phyloP scores from a whole-genome alignment of 2,113 vertebrate species.

The Peromyscus californicus region DNA sequence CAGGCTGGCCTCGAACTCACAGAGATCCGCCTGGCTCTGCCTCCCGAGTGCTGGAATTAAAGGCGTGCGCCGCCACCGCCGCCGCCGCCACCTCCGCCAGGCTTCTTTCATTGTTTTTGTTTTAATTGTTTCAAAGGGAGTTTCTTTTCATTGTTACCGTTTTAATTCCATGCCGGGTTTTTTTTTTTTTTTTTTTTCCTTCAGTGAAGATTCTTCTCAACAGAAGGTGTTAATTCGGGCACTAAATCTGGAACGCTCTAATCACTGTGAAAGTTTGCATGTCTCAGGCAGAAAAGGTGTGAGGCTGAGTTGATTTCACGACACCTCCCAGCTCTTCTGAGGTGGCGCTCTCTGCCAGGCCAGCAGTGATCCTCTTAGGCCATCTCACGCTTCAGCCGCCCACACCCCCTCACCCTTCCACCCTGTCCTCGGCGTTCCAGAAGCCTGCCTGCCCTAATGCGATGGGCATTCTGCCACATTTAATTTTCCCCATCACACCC shows the following conservation, averaged over 20 bases:
- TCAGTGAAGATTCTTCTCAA: not conserved
- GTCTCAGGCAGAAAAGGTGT: slow-evolving; percentile 43
- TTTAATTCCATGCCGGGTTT: not conserved
- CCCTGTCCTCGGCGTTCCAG: not conserved
- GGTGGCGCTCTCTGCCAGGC: too few species aligned
- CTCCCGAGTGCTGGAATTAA: too few species aligned
- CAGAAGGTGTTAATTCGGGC: slow-evolving; percentile 68
- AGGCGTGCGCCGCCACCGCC: too few species aligned
- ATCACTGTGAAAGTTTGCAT: slow-evolving; percentile 42
- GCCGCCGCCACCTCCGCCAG: not conserved
- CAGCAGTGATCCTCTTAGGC: not conserved
- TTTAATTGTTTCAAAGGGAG: not conserved
- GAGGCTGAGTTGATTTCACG: not conserved
- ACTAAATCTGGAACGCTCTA: slow-evolving; percentile 64
- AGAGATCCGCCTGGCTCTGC: too few species aligned
- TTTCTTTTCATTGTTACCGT: not conserved
- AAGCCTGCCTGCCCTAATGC: not conserved
- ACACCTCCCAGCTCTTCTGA: not conserved
- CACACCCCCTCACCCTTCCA: not conserved
- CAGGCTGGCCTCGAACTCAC: too few species aligned
- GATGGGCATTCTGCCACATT: not conserved
- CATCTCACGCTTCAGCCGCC: not conserved
- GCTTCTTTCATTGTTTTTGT: not conserved
- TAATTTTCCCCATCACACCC: not conserved
- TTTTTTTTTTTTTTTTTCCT: not conserved